Percentiles rank a stretch among this genome's conserved stretches.
Conservation (phyloP, 2,113 vertebrate species). For the Sula dactylatra region DNA sequence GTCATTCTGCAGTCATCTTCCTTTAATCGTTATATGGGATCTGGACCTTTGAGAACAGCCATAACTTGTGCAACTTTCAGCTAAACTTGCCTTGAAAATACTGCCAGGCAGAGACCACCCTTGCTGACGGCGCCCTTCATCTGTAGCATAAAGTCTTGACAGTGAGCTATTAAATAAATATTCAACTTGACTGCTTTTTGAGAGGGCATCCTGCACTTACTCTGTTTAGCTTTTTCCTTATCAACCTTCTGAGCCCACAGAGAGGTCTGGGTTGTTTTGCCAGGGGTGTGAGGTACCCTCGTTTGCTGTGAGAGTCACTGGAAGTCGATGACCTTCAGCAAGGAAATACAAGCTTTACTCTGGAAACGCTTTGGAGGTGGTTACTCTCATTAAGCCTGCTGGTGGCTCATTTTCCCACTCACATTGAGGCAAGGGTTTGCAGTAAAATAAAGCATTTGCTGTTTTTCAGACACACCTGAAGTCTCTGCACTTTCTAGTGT, state of each 20-base stretch:
- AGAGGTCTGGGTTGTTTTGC: not conserved
- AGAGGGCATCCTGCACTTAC: not conserved
- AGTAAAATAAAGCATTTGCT: not conserved
- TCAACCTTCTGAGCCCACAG: not conserved
- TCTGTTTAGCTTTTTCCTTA: not conserved
- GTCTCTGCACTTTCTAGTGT: not conserved
- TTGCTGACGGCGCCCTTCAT: not conserved
- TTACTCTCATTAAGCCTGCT: not conserved
- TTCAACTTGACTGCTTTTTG: not conserved
- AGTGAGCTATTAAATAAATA: not conserved
- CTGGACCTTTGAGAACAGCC: not conserved
- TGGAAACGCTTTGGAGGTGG: not conserved
- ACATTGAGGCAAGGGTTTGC: not conserved
- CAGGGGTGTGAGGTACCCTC: not conserved
- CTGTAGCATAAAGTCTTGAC: not conserved
- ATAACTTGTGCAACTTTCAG: not conserved
- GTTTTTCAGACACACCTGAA: not conserved
- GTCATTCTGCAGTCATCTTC: not conserved
- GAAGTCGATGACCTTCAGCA: not conserved
- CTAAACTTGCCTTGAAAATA: not conserved
- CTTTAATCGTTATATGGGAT: not conserved
- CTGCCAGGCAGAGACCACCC: constrained; percentile 14
- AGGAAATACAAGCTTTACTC: not conserved
- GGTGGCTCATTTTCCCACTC: not conserved
- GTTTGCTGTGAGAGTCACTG: not conserved